Conservation (phyloP, 2,888 invertebrate species). For the Leptinotarsa juncta region DNA sequence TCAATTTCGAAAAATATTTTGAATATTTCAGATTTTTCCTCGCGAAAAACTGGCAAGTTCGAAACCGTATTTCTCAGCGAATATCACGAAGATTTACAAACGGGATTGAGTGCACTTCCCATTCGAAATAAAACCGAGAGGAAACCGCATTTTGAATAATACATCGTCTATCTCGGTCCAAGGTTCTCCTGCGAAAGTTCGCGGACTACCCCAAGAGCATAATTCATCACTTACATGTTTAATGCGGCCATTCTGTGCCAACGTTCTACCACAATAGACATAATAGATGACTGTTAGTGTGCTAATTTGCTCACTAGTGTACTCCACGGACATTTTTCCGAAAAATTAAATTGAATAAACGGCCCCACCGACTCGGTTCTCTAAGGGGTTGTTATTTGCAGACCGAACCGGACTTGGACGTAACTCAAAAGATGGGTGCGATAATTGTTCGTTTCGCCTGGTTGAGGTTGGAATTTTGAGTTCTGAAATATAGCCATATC, state of each 20-base stretch:
- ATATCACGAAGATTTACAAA: slow-evolving; percentile 11
- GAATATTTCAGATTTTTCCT: neutral
- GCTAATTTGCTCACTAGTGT: slow-evolving; percentile 50
- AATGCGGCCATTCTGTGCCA: slow-evolving; percentile 54
- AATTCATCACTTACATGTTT: slow-evolving; percentile 55
- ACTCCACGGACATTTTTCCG: slow-evolving; percentile 44
- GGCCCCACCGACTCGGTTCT: slow-evolving; percentile 40
- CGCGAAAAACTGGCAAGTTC: neutral
- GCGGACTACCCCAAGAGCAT: slow-evolving; percentile 45
- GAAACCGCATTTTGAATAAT: slow-evolving; percentile 20
- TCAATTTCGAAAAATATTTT: too few species aligned
- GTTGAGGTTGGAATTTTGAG: slow-evolving; percentile 1
- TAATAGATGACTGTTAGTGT: slow-evolving; percentile 55
- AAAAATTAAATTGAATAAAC: slow-evolving; percentile 54
- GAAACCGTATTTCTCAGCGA: slow-evolving; percentile 5
- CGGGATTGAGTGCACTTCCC: neutral
- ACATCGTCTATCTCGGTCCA: slow-evolving; percentile 18
- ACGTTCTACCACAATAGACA: slow-evolving; percentile 53
- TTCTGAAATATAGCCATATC: neutral
- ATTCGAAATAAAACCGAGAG: slow-evolving; percentile 13
- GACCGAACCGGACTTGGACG: slow-evolving; percentile 24
- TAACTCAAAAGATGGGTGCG: slow-evolving; percentile 29
- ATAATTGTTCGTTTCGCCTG: slow-evolving; percentile 28
- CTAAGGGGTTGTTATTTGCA: slow-evolving; percentile 43
- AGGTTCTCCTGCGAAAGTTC: slow-evolving; percentile 12